Base-by-base conservation (phyloP, 2,113 vertebrate species). In the Rhipidura dahli region DNA sequence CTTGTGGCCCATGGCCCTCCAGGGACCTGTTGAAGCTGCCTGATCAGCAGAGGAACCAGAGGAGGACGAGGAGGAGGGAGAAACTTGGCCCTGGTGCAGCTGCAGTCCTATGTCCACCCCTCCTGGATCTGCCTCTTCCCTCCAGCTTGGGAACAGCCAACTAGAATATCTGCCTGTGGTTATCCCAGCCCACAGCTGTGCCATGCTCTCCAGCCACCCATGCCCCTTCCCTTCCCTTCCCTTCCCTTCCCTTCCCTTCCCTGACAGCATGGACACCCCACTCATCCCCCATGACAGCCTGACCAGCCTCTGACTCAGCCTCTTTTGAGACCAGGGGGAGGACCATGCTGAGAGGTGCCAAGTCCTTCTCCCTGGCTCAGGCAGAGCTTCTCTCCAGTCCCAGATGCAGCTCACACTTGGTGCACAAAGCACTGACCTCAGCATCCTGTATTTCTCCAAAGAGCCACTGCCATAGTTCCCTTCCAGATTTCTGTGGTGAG, bases 401-500 rank as follows among this genome's bases (percentile, higher is more conserved):
- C 81, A 82, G 57, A 42, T 1, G 11, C 70, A 64, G 61, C 61
- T 93, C 69, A 61, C 13, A 64, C 71, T 84, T 45, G 1, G 3
- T 50, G 51, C n/a, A 44, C 77, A 84, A 39, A 95, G 66, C 31
- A 27, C 87, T 90, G 92, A 92, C 66, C 75, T 93, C 95, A 95
- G 70, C 92, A 87, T 50, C 37, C 44, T 14, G 0, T 47, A 13
- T 56, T 94, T 65, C 92, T 45, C 78, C 56, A 15, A 70, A 84
- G 24, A 3, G 8, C 42, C 6, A 17, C 87, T 54, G 39, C 77
- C 87, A 61, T 54, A 42, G 51, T 68, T 95, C 27, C 69, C 57
- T 89, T 89, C 70, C 93, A 91, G 85, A 94, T 95, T 95, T 87
- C 87, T 93, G 92, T 4, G 65, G 72, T 51, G 39, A 89, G 80